A percentile compares a stretch with the other conserved stretches of the same genome.
Evolutionary conservation across 2,113 vertebrate genomes (phyloP).

Genomic region (Ictidomys tridecemlineatus): DNA sequence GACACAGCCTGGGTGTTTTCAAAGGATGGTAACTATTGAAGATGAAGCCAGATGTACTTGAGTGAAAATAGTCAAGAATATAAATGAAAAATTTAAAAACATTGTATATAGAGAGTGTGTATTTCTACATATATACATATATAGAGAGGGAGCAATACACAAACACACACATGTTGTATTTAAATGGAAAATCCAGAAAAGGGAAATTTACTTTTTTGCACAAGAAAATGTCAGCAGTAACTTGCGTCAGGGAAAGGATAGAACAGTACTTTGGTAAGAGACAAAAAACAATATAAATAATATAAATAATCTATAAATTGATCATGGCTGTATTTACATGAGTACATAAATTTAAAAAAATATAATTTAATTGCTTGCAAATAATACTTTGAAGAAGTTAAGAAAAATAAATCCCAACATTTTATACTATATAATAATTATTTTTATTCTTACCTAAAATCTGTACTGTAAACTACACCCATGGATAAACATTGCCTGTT

Average conservation of each 20-base stretch:
- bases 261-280: not conserved
- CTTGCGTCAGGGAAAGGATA: fast-evolving
- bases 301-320: not conserved
- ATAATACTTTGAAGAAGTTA: not conserved
- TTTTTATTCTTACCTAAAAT: not conserved
- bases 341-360: not conserved
- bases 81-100: not conserved
- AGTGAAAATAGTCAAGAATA: not conserved
- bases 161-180: not conserved
- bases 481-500: not conserved
- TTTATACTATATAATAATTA: not conserved
- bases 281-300: not conserved
- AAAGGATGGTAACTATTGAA: not conserved
- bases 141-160: too few relatives aligned
- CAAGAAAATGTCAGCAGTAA: not conserved
- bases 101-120: too few relatives aligned
- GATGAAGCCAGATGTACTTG: not conserved
- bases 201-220: not conserved
- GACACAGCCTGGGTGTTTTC: not conserved
- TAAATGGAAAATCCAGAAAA: not conserved
- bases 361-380: not conserved
- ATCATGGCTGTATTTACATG: not conserved
- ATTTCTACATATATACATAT: too few relatives aligned
- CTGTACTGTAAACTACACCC: not conserved
- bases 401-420: not conserved